Evolutionary conservation across 2,888 invertebrate species (phyloP).

Genomic region (Diogma glabrata): DNA sequence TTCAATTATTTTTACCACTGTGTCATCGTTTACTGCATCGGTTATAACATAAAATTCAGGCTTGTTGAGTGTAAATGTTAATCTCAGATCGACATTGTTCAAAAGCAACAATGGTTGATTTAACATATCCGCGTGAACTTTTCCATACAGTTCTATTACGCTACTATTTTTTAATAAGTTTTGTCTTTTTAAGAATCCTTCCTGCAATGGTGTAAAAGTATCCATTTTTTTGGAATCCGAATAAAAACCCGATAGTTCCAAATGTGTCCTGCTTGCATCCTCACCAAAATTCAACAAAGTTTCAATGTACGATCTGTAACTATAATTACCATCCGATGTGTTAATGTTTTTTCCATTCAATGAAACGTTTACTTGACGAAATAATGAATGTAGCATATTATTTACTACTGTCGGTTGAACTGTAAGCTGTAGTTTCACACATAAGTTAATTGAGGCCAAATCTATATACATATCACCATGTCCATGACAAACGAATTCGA

Average conservation of each 20-base stretch:
- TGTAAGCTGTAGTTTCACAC: not conserved
- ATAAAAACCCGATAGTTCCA: conserved; percentile 7
- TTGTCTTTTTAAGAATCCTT: conserved; percentile 8
- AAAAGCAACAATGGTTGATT: conserved; percentile 10
- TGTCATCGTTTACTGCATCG: not conserved
- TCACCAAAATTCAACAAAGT: conserved; percentile 12
- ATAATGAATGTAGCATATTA: conserved; percentile 12
- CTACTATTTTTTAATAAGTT: not conserved
- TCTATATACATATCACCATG: conserved; percentile 11
- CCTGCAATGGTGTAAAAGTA: not conserved
- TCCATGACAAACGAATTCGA: no score
- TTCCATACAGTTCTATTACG: conserved; percentile 6
- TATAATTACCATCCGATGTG: conserved; percentile 10
- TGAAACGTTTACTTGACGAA: conserved; percentile 10
- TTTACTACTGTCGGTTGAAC: conserved; percentile 9
- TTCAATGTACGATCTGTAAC: conserved; percentile 13
- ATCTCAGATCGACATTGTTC: conserved; percentile 10
- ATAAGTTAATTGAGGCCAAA: conserved; percentile 8
- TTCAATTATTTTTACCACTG: conserved; percentile 8
- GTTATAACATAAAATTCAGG: conserved; percentile 5
- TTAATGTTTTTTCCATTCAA: conserved; percentile 14
- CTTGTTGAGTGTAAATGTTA: conserved; percentile 5
- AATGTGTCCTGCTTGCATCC: conserved; percentile 10
- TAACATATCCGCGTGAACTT: conserved; percentile 11
- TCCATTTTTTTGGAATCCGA: not conserved